Conservation (phyloP, 2,113 vertebrate species). For the Rhadina sibilatrix region DNA sequence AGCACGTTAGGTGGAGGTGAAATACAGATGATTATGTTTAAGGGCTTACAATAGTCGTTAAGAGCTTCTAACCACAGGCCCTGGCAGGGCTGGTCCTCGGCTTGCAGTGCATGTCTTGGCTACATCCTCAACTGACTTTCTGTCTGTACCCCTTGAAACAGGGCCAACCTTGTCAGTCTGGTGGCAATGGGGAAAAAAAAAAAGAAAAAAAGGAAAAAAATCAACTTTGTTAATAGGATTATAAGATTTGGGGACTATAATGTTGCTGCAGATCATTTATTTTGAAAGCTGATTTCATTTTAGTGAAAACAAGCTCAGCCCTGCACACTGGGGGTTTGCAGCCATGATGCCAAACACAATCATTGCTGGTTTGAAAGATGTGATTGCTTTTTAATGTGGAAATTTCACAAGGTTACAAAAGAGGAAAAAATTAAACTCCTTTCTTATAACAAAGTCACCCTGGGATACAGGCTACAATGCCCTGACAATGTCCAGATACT, state of each 20-base stretch:
- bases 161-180: conserved; percentile 69
- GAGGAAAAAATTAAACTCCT: conserved; percentile 71
- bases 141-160: conserved; percentile 66
- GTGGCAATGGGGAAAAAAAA: conserved; percentile 43
- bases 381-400: conserved; percentile 78
- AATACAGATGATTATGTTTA: conserved; percentile 77
- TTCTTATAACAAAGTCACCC: conserved; percentile 76
- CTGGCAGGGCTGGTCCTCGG: conserved; percentile 32
- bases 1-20: conserved; percentile 73
- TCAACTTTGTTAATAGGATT: conserved; percentile 79
- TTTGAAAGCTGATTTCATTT: conserved; percentile 82
- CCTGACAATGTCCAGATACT: conserved; percentile 83
- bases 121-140: conserved; percentile 60
- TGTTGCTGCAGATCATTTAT: conserved; percentile 78
- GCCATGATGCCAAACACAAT: conserved; percentile 79
- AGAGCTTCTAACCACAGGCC: conserved; percentile 79
- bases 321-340: conserved; percentile 70
- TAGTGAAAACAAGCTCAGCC: conserved; percentile 77
- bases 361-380: conserved; percentile 77
- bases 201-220: background rate
- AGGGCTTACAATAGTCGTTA: conserved; percentile 83
- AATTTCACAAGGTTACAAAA: conserved; percentile 75
- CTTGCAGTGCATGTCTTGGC: conserved; percentile 61
- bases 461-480: conserved; percentile 66
- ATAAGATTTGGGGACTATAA: conserved; percentile 75